Evolutionary conservation across 2,888 invertebrate species (phyloP).

Genomic region (Eudemis profundana): DNA sequence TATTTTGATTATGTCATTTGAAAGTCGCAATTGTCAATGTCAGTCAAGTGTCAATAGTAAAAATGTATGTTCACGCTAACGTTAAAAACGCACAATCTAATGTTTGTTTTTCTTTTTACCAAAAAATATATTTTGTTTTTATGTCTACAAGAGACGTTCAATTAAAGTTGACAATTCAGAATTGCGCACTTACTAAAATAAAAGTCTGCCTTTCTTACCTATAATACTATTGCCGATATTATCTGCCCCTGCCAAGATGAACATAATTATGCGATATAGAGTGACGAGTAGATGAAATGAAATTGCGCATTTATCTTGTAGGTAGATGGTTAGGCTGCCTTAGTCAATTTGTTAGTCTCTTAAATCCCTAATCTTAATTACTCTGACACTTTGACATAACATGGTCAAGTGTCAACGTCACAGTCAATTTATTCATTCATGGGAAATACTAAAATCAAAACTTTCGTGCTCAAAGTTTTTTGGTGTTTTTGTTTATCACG

Average conservation of each 20-base stretch:
- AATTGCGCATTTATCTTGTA: too few species aligned
- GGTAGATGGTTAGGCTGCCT: too few species aligned
- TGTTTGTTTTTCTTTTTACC: not conserved
- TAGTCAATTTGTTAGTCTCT: too few species aligned
- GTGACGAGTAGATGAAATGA: too few species aligned
- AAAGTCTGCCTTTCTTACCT: too few species aligned
- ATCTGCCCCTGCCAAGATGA: too few species aligned
- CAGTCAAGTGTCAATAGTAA: conserved; percentile 54
- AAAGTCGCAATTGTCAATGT: conserved; percentile 72
- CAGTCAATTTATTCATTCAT: conserved; percentile 30
- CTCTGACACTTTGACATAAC: conserved; percentile 1
- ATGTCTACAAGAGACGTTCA: too few species aligned
- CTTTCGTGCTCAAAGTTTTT: conserved; percentile 29
- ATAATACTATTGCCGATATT: too few species aligned
- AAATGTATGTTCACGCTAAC: conserved; percentile 9
- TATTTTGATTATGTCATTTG: conserved; percentile 67
- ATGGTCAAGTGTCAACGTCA: conserved; percentile 8
- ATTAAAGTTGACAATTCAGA: too few species aligned
- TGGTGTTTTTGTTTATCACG: conserved; percentile 18
- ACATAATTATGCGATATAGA: too few species aligned
- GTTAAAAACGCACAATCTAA: not conserved
- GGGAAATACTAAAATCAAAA: conserved; percentile 33
- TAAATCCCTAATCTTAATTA: too few species aligned
- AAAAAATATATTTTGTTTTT: not conserved
- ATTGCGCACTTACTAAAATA: too few species aligned